A percentile compares a stretch with the other conserved stretches of the same genome.
Conservation (phyloP, 2,113 vertebrate species). For the Aleadryas rufinucha region DNA sequence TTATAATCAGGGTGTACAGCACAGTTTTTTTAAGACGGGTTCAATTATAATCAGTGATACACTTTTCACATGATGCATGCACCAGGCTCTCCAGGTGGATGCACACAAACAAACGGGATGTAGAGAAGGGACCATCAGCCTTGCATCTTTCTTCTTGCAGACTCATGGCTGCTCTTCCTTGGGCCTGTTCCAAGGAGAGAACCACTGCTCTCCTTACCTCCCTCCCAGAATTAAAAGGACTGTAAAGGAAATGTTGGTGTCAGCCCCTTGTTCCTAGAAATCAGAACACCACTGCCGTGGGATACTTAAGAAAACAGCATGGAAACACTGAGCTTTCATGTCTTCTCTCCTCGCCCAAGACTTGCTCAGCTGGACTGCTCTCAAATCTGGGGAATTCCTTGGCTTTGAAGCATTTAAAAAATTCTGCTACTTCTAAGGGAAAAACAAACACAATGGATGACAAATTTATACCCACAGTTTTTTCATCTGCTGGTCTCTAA, state of each 20-base stretch:
- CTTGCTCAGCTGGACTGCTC: background rate
- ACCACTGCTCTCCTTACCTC: background rate
- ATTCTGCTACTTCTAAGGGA: background rate
- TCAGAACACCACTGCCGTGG: background rate
- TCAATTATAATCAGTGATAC: background rate
- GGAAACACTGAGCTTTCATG: background rate
- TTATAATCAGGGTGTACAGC: fast-evolving
- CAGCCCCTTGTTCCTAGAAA: background rate
- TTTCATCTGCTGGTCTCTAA: background rate
- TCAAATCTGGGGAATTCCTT: background rate
- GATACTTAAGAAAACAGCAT: background rate
- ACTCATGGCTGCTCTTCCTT: background rate
- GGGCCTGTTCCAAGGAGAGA: background rate
- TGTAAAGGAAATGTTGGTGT: background rate
- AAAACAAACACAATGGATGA: background rate
- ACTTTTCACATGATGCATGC: background rate
- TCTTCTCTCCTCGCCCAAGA: background rate
- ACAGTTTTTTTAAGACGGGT: background rate
- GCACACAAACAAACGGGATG: background rate
- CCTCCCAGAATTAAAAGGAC: background rate
- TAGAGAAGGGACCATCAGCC: background rate
- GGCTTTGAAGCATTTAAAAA: background rate
- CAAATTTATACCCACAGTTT: background rate
- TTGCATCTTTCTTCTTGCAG: background rate
- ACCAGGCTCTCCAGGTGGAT: background rate